Evolutionary conservation across 1,140 invertebrate species (phyloP), one percentile per base, ranked within the genome.

Genomic region (Cataglyphis hispanica): DNA sequence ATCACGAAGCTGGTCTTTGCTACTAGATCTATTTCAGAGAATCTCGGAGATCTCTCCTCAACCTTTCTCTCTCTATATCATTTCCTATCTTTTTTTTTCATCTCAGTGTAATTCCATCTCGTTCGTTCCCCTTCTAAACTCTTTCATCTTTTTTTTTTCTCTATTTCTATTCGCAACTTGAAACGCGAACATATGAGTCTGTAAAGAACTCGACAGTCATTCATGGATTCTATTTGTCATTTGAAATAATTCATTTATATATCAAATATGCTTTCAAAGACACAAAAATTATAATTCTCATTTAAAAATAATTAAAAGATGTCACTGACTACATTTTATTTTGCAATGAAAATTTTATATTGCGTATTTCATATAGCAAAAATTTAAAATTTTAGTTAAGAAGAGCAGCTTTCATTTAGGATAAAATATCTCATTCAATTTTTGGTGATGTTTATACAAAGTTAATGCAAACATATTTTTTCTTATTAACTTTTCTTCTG

Each of bases 1-100:
- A 91, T 91, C 85, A 80, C 85, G 64, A 81, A 88, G 66, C 87
- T 56, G 46, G 56, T 63, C 43, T 61, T 84, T 50, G 80, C 34
- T 64, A 69, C 34, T n/a, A 40, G 50, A 74, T 81, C 77, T 63
- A 84, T 90, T 56, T 70, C 50, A 37, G 27, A 69, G 43, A 56
- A 84, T 90, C 60, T 70, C 34, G 53, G 22, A 64, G 43, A 63
- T 66, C 78, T 84, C 34, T 70, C 40, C 83, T 74, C 61, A 64
- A 80, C 27, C 53, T 22, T 58, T 75, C n/a, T 66, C 25, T n/a
- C 27, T 81, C 27, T 60, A 19, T 81, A n/a, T 85, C n/a, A 46
- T 74, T 60, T 83, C 8, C 13, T 74, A 83, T 74, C 53, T 70
- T 58, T 40, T 58, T 40, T 2, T 16, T 40, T 70, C 34, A 43